phyloP scores from a whole-genome alignment of 2,113 vertebrate species.

The Ophthalmolycus amberensis region DNA sequence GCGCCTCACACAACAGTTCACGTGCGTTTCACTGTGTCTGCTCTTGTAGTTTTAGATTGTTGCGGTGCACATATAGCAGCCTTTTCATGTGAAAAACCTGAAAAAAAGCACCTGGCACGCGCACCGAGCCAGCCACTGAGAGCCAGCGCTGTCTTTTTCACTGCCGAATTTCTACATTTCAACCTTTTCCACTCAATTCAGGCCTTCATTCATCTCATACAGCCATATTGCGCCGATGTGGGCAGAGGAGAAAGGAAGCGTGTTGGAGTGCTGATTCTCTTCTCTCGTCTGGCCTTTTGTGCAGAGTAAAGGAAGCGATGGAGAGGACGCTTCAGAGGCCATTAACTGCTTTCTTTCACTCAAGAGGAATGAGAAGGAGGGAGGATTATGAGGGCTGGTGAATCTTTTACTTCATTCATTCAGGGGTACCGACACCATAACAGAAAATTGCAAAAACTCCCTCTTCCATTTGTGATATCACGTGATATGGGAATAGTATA shows the following conservation, averaged over 20 bases:
- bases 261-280: constrained; percentile 29
- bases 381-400: constrained; percentile 28
- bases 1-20: neutral
- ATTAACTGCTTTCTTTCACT: constrained; percentile 55
- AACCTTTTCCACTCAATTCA: constrained; percentile 22
- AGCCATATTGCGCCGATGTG: constrained; percentile 4
- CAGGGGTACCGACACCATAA: constrained; percentile 18
- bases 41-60: neutral
- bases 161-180: constrained; percentile 15
- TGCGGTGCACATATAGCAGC: neutral
- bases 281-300: constrained; percentile 37
- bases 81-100: constrained; percentile 1
- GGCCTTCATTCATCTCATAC: constrained; percentile 13
- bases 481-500: neutral
- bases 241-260: neutral
- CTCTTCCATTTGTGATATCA: neutral
- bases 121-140: neutral
- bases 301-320: constrained; percentile 6
- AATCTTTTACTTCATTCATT: constrained; percentile 28
- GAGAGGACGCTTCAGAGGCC: constrained; percentile 38
- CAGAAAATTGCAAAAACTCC: neutral
- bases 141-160: neutral
- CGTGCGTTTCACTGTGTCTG: neutral
- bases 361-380: constrained; percentile 2
- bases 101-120: neutral